Base-by-base conservation (phyloP, 1,140 invertebrate species). In the Eurytemora carolleeae region DNA sequence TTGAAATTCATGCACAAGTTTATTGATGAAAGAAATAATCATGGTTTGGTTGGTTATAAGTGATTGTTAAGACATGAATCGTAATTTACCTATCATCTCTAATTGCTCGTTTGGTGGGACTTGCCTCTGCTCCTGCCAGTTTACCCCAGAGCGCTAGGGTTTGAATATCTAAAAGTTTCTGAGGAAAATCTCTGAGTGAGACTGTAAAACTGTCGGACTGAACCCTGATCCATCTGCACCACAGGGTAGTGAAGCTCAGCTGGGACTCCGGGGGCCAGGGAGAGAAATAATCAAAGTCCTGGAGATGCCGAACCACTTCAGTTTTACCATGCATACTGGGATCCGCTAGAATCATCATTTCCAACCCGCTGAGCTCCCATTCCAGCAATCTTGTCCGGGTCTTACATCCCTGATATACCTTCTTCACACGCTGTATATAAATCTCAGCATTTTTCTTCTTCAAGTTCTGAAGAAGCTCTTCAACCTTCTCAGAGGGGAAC, bases 141-240 rank as follows among this genome's bases (percentile, higher is more conserved):
- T 82, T 80, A 0, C 94, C 95, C 81, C 86, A 95, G 23, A 96
- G 77, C 63, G 83, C 82, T 67, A 94, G 77, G 57, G 83, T 79
- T 64, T 82, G 80, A 25, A 94, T 84, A 64, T 86, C 79, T 52
- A 95, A 74, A 71, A 93, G 78, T 1, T 89, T 86, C 68, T 94
- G 90, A 0, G 92, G 91, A 71, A 96, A 98, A 73, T 98, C 95
- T n/a, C 94, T 76, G 60, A 98, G 76, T 57, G 86, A 81, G 62
- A 95, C 80, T 66, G 84, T 84, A 83, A 88, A 92, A 67, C 83
- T 82, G 21, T 79, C 78, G 65, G 88, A 86, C 64, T 82, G 82
- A 2, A 87, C 76, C 58, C 81, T 80, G 15, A 97, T 79, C 31
- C 81, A 80, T 7, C 93, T 79, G 66, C 89, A 92, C 92, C 92